Evolutionary conservation across 2,888 invertebrate species (phyloP), one percentile per base, ranked within the genome.

Genomic region (Troides oblongomaculatus): DNA sequence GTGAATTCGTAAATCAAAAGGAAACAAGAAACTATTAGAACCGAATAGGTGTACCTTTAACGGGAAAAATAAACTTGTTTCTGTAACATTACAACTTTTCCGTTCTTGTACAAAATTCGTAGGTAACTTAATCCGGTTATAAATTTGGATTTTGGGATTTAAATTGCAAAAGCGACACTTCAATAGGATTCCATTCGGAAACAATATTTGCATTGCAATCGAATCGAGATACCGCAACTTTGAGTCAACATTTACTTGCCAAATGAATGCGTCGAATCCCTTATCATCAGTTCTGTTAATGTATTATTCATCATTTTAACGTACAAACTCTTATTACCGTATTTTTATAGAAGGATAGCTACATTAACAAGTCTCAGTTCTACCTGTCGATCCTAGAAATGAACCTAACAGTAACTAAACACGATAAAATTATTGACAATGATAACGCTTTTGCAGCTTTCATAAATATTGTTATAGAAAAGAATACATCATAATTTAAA

Each of bases 161-260:
- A 67, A 67, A 67, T 62, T 67, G 67, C 67, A 62, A 67, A 67
- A 67, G 67, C 62, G 62, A 62, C 56, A 36, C 66, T 67, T 67
- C 57, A 63, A 63, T 66, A 66, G 66, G 63, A 63, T 50, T 68
- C 59, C 43, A 63, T 58, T 58, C 46, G 68, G 58, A 68, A 68
- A 68, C 63, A 68, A 68, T 68, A 68, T 68, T 68, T 68, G 68
- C 68, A 68, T 59, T 68, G 63, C 68, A 63, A 68, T 68, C 68
- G 68, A 63, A 68, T 68, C 68, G 62, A 68, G 68, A 63, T 59
- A 58, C 59, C 63, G 63, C 63, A 63, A 68, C 68, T 68, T 62
- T 68, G 68, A 63, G 30, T 68, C 68, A 63, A 63, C 58, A 68
- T 68, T 62, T 68, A 68, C 67, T 62, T n/a, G 62, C 58, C 62